phyloP scores from a whole-genome alignment of 2,888 invertebrate genomes.

The Syrista parreyssii region DNA sequence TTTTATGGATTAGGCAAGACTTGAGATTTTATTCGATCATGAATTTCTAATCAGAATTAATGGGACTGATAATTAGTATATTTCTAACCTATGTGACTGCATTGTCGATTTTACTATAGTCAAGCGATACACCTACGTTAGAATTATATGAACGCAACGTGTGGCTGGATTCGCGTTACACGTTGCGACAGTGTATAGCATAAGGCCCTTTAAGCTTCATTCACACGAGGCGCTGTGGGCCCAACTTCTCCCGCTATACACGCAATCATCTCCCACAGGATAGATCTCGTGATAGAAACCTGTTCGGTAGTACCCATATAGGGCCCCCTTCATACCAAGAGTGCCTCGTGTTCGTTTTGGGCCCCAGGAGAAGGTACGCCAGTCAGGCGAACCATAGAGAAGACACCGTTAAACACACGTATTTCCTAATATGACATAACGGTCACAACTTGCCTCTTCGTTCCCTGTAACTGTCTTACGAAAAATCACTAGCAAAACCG shows the following conservation, averaged over 20 bases:
- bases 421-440: slow-evolving; percentile 66
- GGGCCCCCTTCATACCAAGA: background rate
- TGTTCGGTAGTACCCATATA: background rate
- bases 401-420: slow-evolving; percentile 59
- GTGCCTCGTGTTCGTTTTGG: background rate
- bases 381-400: slow-evolving; percentile 28
- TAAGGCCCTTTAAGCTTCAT: background rate
- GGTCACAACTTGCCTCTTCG: slow-evolving; percentile 43
- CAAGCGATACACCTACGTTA: background rate
- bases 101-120: background rate
- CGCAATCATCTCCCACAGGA: background rate
- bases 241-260: background rate
- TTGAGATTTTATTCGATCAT: background rate
- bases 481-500: slow-evolving; percentile 21
- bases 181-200: background rate
- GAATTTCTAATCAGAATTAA: background rate
- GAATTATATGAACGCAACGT: background rate
- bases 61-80: background rate
- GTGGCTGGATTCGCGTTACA: background rate
- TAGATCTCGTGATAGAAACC: background rate
- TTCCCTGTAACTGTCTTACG: slow-evolving; percentile 1
- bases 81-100: background rate
- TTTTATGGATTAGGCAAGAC: background rate
- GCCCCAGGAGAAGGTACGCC: slow-evolving; percentile 2
- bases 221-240: background rate